A percentile compares a stretch with the other conserved stretches of the same genome.
Conservation (phyloP, 2,888 invertebrate species). For the Pristionchus arcanus region DNA sequence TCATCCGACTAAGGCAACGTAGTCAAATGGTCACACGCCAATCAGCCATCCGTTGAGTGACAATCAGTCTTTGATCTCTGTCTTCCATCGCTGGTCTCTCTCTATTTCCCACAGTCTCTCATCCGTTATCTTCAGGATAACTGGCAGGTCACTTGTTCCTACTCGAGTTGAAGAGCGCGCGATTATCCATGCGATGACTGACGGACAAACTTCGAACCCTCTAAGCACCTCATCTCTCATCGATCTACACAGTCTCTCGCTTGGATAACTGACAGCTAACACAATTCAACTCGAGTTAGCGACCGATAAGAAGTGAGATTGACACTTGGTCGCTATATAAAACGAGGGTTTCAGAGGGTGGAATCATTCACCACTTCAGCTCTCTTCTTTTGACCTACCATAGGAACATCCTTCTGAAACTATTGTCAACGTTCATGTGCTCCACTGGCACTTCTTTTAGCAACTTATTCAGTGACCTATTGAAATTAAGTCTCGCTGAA, state of each 20-base stretch:
- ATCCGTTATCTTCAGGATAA: neutral
- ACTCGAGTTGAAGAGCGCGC: neutral
- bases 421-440: too few relatives aligned
- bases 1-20: neutral
- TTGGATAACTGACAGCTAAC: slow-evolving; percentile 13
- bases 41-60: neutral
- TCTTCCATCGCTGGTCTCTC: neutral
- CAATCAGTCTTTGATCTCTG: neutral
- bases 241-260: neutral
- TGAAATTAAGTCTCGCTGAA: too few relatives aligned
- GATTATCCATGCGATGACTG: neutral
- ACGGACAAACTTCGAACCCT: neutral
- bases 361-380: neutral
- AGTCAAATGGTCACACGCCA: neutral
- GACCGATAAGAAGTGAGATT: neutral
- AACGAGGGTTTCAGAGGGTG: neutral
- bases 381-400: neutral
- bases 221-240: neutral
- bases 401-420: too few relatives aligned
- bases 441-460: neutral
- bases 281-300: neutral
- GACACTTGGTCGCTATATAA: neutral
- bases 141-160: neutral
- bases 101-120: neutral
- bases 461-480: neutral